phyloP scores from a whole-genome alignment of 35 echinoderm and acorn worm genomes.

The Diadema setosum region DNA sequence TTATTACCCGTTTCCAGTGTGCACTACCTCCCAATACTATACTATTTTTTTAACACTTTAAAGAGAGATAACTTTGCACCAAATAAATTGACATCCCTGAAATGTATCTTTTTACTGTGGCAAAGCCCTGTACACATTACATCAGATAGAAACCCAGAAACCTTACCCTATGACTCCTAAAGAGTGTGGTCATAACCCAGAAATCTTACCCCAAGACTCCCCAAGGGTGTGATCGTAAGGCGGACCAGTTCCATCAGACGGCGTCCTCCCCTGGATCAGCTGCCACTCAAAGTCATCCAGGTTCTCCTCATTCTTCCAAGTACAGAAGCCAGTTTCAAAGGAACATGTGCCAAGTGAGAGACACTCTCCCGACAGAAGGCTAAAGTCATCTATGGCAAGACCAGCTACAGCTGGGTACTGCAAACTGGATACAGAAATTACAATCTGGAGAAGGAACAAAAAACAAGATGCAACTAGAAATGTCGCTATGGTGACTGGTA shows the following conservation, averaged over 20 bases:
- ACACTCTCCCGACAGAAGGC: slow-evolving; percentile 20
- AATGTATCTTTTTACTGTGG: neutral
- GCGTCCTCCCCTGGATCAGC: slow-evolving; percentile 54
- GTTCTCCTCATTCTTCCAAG: slow-evolving; percentile 58
- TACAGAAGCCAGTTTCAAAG: slow-evolving; percentile 85
- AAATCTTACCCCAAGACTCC: slow-evolving; percentile 59
- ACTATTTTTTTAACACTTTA: neutral
- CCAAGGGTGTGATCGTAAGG: slow-evolving; percentile 66
- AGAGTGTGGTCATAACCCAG: neutral
- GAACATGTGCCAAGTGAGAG: slow-evolving; percentile 48
- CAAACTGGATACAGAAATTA: no score
- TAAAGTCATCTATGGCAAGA: slow-evolving; percentile 82
- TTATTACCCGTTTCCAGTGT: no score
- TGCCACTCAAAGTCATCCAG: slow-evolving; percentile 88
- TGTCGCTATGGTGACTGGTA: no score
- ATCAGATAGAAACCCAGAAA: neutral
- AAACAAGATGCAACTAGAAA: no score
- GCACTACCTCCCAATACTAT: neutral
- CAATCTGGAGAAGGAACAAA: no score
- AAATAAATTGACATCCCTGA: no score
- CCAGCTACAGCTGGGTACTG: no score
- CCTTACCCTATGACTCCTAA: neutral
- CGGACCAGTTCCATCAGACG: slow-evolving; percentile 81
- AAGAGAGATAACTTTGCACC: neutral
- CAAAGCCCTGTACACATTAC: neutral